Conservation (phyloP, 2,797 vertebrate species). For the Ataeniobius toweri region DNA sequence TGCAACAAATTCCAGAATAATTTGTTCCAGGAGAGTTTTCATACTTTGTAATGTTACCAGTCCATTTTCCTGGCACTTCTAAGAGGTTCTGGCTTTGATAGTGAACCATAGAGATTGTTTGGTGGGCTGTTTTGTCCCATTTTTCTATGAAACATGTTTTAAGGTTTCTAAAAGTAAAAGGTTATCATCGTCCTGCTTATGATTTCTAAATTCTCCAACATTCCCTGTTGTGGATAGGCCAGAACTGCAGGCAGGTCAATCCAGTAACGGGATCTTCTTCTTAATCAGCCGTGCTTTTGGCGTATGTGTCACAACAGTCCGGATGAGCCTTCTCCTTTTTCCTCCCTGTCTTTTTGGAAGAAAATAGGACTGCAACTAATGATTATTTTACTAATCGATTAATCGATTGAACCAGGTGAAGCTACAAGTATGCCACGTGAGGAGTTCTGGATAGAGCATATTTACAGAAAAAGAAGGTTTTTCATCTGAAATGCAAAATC, state of each 20-base stretch:
- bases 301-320: background rate
- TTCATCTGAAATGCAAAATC: too few relatives aligned
- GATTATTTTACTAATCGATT: too few relatives aligned
- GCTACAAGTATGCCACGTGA: too few relatives aligned
- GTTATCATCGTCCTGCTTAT: background rate
- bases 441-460: too few relatives aligned
- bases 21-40: background rate
- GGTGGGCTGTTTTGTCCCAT: background rate
- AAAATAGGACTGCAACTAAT: too few relatives aligned
- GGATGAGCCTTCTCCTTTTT: background rate
- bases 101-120: background rate
- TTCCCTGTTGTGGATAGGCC: background rate
- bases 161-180: background rate
- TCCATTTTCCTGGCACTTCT: background rate
- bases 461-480: too few relatives aligned
- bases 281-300: background rate
- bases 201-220: background rate
- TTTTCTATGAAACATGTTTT: background rate
- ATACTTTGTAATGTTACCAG: background rate
- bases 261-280: background rate
- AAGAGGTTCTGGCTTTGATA: background rate
- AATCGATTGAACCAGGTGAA: too few relatives aligned
- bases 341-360: too few relatives aligned
- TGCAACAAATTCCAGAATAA: background rate
- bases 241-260: background rate